These are phyloP conservation scores for Fundulus diaphanus DNA, from an alignment of 2,797 vertebrate species.

Conservation along the genomic window DNA sequence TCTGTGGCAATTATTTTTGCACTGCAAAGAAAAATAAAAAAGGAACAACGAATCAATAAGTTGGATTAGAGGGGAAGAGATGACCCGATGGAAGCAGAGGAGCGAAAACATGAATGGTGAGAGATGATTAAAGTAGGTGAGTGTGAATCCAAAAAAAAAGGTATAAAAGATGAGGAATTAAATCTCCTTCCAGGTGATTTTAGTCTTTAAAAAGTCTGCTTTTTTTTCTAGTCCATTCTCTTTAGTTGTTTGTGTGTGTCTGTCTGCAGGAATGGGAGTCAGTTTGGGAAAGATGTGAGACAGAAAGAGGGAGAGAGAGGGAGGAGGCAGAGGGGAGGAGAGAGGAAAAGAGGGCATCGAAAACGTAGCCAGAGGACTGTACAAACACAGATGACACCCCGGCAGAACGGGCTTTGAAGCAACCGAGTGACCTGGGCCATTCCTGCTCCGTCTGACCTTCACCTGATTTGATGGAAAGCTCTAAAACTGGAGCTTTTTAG, in stretches of 20 bases:
- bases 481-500: constrained; percentile 34
- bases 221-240: constrained; percentile 69
- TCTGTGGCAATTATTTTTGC: constrained; percentile 30
- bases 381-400: constrained; percentile 66
- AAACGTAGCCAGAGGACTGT: constrained; percentile 33
- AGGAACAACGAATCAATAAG: constrained; percentile 53
- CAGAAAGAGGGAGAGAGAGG: constrained; percentile 19
- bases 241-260: constrained; percentile 73
- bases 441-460: constrained; percentile 55
- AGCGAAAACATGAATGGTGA: background rate
- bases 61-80: constrained; percentile 41
- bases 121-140: constrained; percentile 34
- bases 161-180: constrained; percentile 22
- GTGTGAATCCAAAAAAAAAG: constrained; percentile 37
- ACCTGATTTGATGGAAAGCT: constrained; percentile 16
- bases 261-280: constrained; percentile 59
- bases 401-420: constrained; percentile 42
- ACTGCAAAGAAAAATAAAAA: constrained; percentile 28
- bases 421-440: constrained; percentile 29
- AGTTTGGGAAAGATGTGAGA: constrained; percentile 54
- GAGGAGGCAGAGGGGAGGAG: constrained; percentile 30
- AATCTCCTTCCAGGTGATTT: constrained; percentile 49
- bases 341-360: constrained; percentile 37
- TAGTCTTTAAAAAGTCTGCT: constrained; percentile 26
- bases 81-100: constrained; percentile 16